Conservation (phyloP, 1,140 invertebrate species). For the Sitobion miscanthi region DNA sequence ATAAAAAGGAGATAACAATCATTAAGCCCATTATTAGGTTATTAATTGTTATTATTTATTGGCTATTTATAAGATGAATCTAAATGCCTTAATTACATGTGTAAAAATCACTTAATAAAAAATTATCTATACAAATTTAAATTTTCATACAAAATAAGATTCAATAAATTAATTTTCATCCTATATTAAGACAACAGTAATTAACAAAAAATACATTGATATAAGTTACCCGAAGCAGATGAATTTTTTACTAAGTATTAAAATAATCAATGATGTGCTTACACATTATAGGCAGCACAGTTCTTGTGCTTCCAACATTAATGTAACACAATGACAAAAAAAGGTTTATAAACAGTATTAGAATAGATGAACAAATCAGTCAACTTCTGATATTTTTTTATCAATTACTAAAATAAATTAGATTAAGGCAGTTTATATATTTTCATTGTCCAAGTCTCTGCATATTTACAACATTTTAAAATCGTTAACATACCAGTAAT, state of each 20-base stretch:
- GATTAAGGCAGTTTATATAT: not conserved
- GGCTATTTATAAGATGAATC: too few species aligned
- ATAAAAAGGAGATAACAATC: not conserved
- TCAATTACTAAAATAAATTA: not conserved
- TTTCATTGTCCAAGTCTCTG: not conserved
- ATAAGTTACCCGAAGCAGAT: not conserved
- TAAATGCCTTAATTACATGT: not conserved
- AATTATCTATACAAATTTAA: not conserved
- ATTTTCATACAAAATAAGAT: not conserved
- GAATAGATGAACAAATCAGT: not conserved
- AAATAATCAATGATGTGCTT: not conserved
- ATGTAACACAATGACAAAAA: not conserved
- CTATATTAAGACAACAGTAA: not conserved
- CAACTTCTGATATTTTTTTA: not conserved
- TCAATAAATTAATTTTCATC: not conserved
- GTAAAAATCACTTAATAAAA: not conserved
- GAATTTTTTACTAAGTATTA: not conserved
- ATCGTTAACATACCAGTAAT: not conserved
- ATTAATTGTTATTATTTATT: too few species aligned
- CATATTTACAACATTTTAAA: not conserved
- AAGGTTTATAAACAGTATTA: not conserved
- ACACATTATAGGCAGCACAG: not conserved
- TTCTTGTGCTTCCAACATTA: not conserved
- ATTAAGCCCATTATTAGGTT: not conserved
- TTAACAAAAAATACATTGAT: not conserved